Evolutionary conservation across 2,888 invertebrate genomes (phyloP).

Genomic region (Electrophaes corylata): DNA sequence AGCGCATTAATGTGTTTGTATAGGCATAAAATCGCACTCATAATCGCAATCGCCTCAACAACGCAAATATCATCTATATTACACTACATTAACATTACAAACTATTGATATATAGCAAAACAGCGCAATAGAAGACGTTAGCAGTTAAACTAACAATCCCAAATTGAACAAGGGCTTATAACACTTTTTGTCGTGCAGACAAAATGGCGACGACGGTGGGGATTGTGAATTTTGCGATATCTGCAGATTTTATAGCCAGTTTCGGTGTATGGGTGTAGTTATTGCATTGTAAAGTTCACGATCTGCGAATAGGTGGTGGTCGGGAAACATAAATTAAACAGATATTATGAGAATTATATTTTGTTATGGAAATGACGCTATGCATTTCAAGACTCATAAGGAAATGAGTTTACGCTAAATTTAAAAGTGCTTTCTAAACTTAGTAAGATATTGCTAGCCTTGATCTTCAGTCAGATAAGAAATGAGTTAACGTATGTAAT

Average conservation of each 20-base stretch:
- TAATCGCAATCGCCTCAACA: not conserved
- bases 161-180: not conserved
- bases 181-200: not conserved
- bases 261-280: slow-evolving; percentile 14
- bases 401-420: not conserved
- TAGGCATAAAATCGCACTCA: slow-evolving; percentile 5
- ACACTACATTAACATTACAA: not conserved
- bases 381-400: not conserved
- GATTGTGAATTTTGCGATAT: not conserved
- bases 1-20: slow-evolving; percentile 1
- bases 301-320: slow-evolving; percentile 1
- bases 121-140: not conserved
- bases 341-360: not conserved
- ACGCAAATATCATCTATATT: slow-evolving; percentile 4
- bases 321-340: not conserved
- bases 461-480: not conserved
- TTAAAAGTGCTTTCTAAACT: not conserved
- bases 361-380: not conserved
- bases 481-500: too few relatives aligned
- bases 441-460: not conserved
- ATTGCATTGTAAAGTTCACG: slow-evolving; percentile 23
- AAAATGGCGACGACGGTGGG: slow-evolving; percentile 28
- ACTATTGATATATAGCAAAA: too few relatives aligned
- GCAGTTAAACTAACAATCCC: not conserved
- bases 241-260: not conserved